Percentiles rank a stretch among this genome's conserved stretches.
Evolutionary conservation across 1,140 invertebrate genomes (phyloP).

Genomic region (Dysdera silvatica): DNA sequence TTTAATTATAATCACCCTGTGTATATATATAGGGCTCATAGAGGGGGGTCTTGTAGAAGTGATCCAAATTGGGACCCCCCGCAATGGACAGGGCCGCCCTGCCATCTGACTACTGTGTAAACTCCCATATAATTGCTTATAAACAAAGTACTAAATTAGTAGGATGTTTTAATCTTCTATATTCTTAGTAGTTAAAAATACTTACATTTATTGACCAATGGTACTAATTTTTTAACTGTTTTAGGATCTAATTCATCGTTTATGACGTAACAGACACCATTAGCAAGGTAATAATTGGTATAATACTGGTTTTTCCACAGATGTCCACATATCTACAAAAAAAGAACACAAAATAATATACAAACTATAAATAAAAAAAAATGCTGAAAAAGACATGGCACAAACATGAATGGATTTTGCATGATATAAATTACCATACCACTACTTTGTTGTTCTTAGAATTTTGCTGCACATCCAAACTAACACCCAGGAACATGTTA

Average conservation of each 20-base stretch:
- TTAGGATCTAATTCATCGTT: conserved; percentile 17
- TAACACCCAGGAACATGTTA: conserved; percentile 26
- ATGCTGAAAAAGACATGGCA: too few relatives aligned
- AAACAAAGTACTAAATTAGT: too few relatives aligned
- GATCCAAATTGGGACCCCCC: too few relatives aligned
- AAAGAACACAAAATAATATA: neutral
- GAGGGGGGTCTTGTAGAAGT: too few relatives aligned
- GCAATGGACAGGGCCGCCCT: too few relatives aligned
- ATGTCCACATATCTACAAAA: conserved; percentile 37
- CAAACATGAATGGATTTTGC: too few relatives aligned
- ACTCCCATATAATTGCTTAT: too few relatives aligned
- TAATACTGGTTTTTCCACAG: conserved; percentile 37
- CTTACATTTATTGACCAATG: conserved; percentile 27
- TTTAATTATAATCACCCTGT: too few relatives aligned
- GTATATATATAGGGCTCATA: too few relatives aligned
- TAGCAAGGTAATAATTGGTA: conserved; percentile 31
- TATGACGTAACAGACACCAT: conserved; percentile 37
- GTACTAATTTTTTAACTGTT: conserved; percentile 27
- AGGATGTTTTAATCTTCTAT: too few relatives aligned
- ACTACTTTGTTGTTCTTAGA: conserved; percentile 11
- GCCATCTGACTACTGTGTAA: too few relatives aligned
- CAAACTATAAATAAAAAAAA: neutral
- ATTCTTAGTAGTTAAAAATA: neutral
- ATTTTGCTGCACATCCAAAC: conserved; percentile 19
- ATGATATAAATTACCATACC: too few relatives aligned